Percentiles rank a stretch among this genome's conserved stretches.
Evolutionary conservation across 2,888 invertebrate species (phyloP).

Genomic region (Brenthis daphne): DNA sequence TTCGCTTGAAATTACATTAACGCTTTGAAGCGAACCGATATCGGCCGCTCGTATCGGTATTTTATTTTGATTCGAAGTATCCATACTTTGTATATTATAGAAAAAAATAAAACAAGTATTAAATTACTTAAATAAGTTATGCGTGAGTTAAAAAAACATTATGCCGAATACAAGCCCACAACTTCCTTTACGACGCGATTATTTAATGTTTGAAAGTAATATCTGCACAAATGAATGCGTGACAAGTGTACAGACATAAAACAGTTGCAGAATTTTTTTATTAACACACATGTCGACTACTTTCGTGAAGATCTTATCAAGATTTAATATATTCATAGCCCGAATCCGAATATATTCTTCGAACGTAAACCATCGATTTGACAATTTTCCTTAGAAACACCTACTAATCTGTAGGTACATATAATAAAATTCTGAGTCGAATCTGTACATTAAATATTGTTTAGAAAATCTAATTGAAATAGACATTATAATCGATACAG

Average conservation of each 20-base stretch:
- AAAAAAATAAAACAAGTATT: constrained; percentile 27
- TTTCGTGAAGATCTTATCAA: constrained; percentile 62
- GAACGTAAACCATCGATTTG: constrained; percentile 2
- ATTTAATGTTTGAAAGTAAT: constrained; percentile 52
- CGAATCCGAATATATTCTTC: constrained; percentile 12
- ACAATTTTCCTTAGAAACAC: constrained; percentile 2
- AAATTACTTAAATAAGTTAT: constrained; percentile 41
- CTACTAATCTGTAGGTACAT: background rate
- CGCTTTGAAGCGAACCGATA: constrained; percentile 32
- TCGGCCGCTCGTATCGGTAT: constrained; percentile 21
- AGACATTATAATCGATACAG: too few relatives aligned
- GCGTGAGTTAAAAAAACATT: constrained; percentile 61
- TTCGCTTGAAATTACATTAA: constrained; percentile 46
- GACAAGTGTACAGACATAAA: constrained; percentile 54
- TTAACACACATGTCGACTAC: constrained; percentile 44
- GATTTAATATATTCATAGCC: constrained; percentile 41
- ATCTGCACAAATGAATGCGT: constrained; percentile 55
- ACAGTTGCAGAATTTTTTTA: constrained; percentile 51
- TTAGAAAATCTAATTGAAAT: too few relatives aligned
- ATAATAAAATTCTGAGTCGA: too few relatives aligned
- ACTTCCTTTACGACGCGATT: constrained; percentile 71
- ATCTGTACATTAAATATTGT: too few relatives aligned
- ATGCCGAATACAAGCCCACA: constrained; percentile 65
- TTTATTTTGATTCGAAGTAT: constrained; percentile 20
- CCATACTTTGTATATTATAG: constrained; percentile 7